Base-by-base conservation (phyloP, 2,113 vertebrate species). In the Dermatemys mawii region DNA sequence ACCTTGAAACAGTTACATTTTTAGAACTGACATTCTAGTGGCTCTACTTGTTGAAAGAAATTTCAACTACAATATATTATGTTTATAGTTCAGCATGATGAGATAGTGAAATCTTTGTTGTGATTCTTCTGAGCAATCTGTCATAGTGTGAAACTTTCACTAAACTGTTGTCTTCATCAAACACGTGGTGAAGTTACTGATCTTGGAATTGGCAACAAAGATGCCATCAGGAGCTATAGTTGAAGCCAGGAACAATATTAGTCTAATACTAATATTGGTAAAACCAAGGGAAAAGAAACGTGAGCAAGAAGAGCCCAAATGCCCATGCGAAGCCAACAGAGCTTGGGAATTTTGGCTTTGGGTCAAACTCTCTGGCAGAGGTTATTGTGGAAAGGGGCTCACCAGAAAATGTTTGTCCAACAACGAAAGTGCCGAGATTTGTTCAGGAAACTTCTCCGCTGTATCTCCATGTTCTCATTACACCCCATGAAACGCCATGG, bases 311-410 rank as follows among this genome's bases (percentile, higher is more conserved):
- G 89, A 84, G 86, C 63, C 49, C 75, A 83, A 83, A 92, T 0
- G 4, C 19, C 44, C 0, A 0, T 87, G 94, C 76, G n/a, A 88
- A 93, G 60, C 91, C 94, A 97, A 67, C 19, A 93, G 87, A 90
- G 21, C 73, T 86, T 84, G 87, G 90, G 80, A 95, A 54, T 48
- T 70, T 94, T 94, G 91, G 78, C 85, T 94, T 91, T 96, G 90
- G 90, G 78, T 50, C 90, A 81, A 81, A 84, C 84, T 29, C 48
- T 88, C 32, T 63, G 60, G 60, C 60, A 63, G 29, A 63, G 32
- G 41, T 27, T 49, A 41, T 22, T 73, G 67, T 73, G 67, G 17
- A 73, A 82, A 78, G 73, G 87, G 16, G 63, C 10, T n/a, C 19
- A 70, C 19, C 32, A 35, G 63, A 70, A 70, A 70, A 14, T 16